A percentile compares a stretch with the other conserved stretches of the same genome.
Evolutionary conservation across 2,113 vertebrate genomes (phyloP).

Genomic region (Triplophysa rosa): DNA sequence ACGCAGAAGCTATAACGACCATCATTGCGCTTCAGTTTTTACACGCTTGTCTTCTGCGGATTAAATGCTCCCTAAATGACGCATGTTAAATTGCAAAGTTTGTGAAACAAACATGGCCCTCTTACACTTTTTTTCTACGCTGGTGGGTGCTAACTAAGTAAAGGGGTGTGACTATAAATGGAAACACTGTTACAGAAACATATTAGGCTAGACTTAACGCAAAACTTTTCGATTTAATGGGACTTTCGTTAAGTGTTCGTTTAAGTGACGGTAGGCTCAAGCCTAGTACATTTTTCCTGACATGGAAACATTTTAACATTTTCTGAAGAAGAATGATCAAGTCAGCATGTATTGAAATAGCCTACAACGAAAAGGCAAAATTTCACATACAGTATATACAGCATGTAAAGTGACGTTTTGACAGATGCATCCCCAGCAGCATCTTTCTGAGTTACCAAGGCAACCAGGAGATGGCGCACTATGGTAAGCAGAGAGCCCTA

Average conservation of each 20-base stretch:
- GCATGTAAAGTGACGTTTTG: neutral
- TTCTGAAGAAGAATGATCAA: neutral
- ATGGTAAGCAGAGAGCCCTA: conserved; percentile 51
- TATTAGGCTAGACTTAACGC: neutral
- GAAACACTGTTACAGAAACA: conserved; percentile 1
- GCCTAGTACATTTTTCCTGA: neutral
- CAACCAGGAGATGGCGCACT: conserved; percentile 69
- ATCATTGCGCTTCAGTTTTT: conserved; percentile 47
- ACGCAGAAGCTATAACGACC: conserved; percentile 45
- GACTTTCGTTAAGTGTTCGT: neutral
- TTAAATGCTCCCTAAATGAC: conserved; percentile 50
- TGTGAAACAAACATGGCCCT: conserved; percentile 53
- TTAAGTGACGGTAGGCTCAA: too few relatives aligned
- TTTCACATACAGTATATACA: neutral
- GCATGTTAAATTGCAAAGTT: conserved; percentile 46
- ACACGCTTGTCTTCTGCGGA: conserved; percentile 47
- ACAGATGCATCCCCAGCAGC: neutral
- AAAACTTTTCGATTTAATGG: conserved; percentile 4
- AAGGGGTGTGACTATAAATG: conserved; percentile 12
- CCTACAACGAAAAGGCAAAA: neutral
- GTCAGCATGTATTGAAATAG: neutral
- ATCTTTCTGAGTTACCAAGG: conserved; percentile 26
- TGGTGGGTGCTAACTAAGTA: conserved; percentile 41
- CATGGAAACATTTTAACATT: neutral
- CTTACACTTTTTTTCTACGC: conserved; percentile 19